Evolutionary conservation across 2,113 vertebrate genomes (phyloP), one percentile per base, ranked within the genome.

Genomic region (Thryonomys swinderianus): DNA sequence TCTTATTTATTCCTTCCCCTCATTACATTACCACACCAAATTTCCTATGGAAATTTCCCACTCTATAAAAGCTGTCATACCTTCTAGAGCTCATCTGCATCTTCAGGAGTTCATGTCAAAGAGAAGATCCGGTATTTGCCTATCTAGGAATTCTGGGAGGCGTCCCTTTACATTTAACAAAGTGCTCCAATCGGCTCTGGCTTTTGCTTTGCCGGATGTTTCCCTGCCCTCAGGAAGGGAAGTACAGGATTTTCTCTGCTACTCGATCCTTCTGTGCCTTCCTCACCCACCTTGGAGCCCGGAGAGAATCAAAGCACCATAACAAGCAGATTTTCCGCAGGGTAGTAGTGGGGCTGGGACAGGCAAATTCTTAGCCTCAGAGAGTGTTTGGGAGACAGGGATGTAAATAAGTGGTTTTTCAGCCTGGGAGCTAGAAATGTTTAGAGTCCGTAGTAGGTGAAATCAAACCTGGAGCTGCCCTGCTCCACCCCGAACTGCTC

Each of bases 341-440:
- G 25, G 7, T 55, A 27, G 51, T 37, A 0, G n/a, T 30, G 11
- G 3, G 42, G 20, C 12, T 55, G 42, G 89, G 53, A 32, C 9
- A 34, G 73, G 32, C 45, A 48, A 40, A n/a, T 78, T 88, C 69
- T 21, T 0, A 37, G 85, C 21, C 16, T 37, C 1, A n/a, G 61
- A 64, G 25, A 53, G 42, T n/a, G 7, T 62, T 80, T 80, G 79
- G 40, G 30, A 64, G 79, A 69, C 45, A 21, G 17, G 23, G 30
- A 78, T 84, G 69, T 90, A 91, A 94, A 66, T 62, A 89, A 81
- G 34, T 67, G 88, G 17, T 23, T 55, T 79, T 80, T 71, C 48
- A 85, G 66, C 85, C 71, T 66, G 53, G 76, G 59, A 85, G 71
- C 80, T 80, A 53, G 78, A 90, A 96, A 81, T 48, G 57, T 12